These are phyloP conservation scores for Catocala nupta DNA, from an alignment of 2,888 invertebrate genomes.

Conservation along the genomic window DNA sequence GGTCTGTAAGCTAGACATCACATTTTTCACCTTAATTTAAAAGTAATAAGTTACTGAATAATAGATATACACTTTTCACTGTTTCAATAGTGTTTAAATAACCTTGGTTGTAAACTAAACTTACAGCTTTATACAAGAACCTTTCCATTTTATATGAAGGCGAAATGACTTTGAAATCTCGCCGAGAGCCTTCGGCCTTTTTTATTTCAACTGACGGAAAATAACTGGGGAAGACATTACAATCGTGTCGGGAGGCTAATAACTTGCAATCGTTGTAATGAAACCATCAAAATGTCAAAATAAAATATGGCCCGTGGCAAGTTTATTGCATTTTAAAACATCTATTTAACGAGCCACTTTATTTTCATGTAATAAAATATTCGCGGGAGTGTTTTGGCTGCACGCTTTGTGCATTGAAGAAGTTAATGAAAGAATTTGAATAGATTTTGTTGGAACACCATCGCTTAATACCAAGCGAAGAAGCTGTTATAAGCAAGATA, in stretches of 20 bases:
- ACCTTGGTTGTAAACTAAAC: not conserved
- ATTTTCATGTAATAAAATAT: not conserved
- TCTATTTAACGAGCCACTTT: slow-evolving; percentile 14
- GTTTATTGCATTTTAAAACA: slow-evolving; percentile 33
- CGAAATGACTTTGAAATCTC: not conserved
- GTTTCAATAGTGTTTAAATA: not conserved
- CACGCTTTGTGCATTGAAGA: too few relatives aligned
- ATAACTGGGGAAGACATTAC: slow-evolving; percentile 21
- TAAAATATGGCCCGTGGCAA: slow-evolving; percentile 26
- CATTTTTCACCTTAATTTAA: too few relatives aligned
- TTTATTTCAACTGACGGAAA: slow-evolving; percentile 25
- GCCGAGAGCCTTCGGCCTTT: not conserved
- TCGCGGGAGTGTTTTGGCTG: not conserved
- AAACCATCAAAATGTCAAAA: slow-evolving; percentile 28
- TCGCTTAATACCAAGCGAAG: too few relatives aligned
- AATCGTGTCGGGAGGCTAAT: slow-evolving; percentile 11
- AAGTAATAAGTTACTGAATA: too few relatives aligned
- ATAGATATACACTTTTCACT: too few relatives aligned
- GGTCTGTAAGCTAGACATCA: too few relatives aligned
- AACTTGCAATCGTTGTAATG: slow-evolving; percentile 19
- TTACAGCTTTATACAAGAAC: not conserved
- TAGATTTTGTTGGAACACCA: too few relatives aligned
- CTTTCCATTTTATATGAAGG: not conserved
- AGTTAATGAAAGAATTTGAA: too few relatives aligned
- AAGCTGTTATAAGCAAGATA: too few relatives aligned